A percentile compares a stretch with the other conserved stretches of the same genome.
phyloP scores from a whole-genome alignment of 92 coral and sea anemone genomes.

The Umimayanthus kanabou region DNA sequence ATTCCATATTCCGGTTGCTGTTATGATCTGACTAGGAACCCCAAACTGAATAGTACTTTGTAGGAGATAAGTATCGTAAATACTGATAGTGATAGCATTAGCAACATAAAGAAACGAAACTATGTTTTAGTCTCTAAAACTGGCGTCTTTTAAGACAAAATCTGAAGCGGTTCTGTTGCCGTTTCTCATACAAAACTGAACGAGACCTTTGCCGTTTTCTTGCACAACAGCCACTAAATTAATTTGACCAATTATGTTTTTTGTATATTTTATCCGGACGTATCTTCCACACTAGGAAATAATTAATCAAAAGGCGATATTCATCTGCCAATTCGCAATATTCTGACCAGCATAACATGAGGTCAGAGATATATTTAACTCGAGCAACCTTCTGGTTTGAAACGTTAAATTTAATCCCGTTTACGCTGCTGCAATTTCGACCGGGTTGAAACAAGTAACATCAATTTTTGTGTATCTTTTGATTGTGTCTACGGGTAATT shows the following conservation, averaged over 20 bases:
- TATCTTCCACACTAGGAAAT: constrained; percentile 9
- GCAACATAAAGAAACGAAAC: neutral
- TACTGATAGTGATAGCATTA: neutral
- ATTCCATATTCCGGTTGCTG: neutral
- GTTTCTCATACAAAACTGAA: neutral
- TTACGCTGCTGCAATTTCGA: neutral
- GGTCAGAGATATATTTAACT: constrained; percentile 31
- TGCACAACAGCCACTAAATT: neutral
- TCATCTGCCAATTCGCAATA: neutral
- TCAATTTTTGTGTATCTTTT: neutral
- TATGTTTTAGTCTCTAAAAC: neutral
- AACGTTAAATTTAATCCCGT: neutral
- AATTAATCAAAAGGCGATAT: neutral
- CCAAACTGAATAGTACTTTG: neutral
- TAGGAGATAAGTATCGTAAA: neutral
- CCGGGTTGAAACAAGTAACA: neutral
- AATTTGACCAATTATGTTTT: neutral
- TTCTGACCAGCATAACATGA: neutral
- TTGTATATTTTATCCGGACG: neutral
- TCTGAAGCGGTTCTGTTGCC: neutral
- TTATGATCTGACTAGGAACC: neutral
- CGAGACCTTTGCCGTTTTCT: neutral
- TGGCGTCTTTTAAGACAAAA: neutral
- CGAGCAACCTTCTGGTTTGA: neutral
- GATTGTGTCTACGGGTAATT: neutral